A percentile compares a stretch with the other conserved stretches of the same genome.
These are phyloP conservation scores for Parapsyche elsis DNA, from an alignment of 1,140 invertebrate genomes.

Conservation along the genomic window DNA sequence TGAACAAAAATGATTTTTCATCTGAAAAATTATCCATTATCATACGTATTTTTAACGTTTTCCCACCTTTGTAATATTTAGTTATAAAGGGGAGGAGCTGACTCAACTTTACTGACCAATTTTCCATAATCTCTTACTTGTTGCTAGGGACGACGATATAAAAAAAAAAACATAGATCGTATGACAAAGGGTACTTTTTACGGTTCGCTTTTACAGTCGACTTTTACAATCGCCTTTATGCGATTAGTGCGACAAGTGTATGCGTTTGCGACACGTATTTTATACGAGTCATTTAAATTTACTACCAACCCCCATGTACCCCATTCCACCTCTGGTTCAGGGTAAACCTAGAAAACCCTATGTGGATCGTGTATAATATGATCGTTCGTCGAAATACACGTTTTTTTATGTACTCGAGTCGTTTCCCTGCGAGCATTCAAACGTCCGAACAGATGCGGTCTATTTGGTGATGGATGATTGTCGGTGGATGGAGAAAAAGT, in stretches of 20 bases:
- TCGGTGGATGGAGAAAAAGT: neutral
- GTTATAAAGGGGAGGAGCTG: neutral
- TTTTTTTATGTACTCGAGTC: neutral
- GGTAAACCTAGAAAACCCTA: too few relatives aligned
- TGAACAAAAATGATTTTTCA: too few relatives aligned
- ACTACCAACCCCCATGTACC: neutral
- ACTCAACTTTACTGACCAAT: constrained; percentile 39
- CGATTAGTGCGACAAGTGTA: constrained; percentile 22
- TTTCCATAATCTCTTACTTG: constrained; percentile 46
- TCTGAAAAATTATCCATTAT: too few relatives aligned
- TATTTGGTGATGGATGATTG: constrained; percentile 18
- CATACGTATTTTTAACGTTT: neutral
- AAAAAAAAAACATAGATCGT: neutral
- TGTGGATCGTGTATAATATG: too few relatives aligned
- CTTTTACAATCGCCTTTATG: constrained; percentile 20
- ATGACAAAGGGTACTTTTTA: constrained; percentile 5
- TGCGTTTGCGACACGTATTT: neutral
- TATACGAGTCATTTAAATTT: constrained; percentile 14
- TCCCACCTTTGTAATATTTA: neutral
- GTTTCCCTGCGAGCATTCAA: neutral
- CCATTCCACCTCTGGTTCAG: too few relatives aligned
- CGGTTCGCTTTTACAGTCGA: neutral
- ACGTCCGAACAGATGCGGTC: constrained; percentile 21
- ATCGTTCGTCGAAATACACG: neutral
- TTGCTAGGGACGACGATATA: constrained; percentile 34